Evolutionary conservation across 2,797 vertebrate genomes (phyloP).

Genomic region (Pempheris klunzingeri): DNA sequence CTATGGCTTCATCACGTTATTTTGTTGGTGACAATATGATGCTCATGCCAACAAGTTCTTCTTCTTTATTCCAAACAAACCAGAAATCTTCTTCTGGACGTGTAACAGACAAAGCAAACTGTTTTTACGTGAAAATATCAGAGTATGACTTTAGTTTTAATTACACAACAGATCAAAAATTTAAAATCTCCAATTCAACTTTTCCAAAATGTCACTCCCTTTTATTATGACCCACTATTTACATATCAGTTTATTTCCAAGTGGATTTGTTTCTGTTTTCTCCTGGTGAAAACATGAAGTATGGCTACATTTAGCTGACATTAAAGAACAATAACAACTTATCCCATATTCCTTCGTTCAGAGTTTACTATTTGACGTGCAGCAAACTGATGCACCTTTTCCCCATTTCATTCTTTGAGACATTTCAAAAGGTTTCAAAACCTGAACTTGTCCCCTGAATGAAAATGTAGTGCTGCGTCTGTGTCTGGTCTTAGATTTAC

Average conservation of each 20-base stretch:
- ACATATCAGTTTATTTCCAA: background rate
- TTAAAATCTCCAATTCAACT: background rate
- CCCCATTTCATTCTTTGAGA: conserved; percentile 19
- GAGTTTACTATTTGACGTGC: conserved; percentile 11
- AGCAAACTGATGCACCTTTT: conserved; percentile 4
- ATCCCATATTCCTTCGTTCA: conserved; percentile 10
- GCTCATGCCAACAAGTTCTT: background rate
- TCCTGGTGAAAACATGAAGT: conserved; percentile 3
- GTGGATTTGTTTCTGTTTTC: conserved; percentile 4
- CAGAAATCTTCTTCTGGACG: background rate
- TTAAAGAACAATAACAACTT: conserved; percentile 27
- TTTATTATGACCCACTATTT: background rate
- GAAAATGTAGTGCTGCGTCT: background rate
- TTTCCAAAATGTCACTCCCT: background rate
- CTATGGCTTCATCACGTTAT: too few relatives aligned
- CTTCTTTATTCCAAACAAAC: conserved; percentile 3
- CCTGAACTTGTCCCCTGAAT: conserved; percentile 2
- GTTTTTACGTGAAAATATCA: background rate
- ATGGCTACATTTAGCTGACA: conserved; percentile 6
- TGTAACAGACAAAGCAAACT: background rate
- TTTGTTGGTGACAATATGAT: background rate
- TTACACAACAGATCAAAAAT: background rate
- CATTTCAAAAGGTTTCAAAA: conserved; percentile 30
- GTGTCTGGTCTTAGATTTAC: conserved; percentile 10
- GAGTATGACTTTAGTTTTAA: background rate